Percentiles rank a stretch among this genome's conserved stretches.
These are phyloP conservation scores for Mormyrus proboscirostris DNA, from an alignment of 2,797 vertebrate genomes.

Conservation along the genomic window DNA sequence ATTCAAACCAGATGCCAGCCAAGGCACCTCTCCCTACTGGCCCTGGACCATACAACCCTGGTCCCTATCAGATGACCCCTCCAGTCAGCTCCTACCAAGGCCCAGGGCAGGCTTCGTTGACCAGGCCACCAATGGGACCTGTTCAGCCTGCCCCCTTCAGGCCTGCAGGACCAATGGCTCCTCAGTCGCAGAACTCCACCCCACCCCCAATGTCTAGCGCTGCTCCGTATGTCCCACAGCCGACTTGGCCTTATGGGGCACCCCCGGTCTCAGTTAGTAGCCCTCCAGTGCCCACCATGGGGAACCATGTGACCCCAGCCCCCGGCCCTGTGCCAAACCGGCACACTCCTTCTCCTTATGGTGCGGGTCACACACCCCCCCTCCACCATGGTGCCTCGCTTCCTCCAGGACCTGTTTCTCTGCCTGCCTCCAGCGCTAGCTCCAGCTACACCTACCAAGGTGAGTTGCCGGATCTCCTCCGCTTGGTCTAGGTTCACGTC, in stretches of 20 bases:
- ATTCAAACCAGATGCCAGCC: conserved; percentile 57
- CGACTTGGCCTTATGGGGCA: conserved; percentile 71
- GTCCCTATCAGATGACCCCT: conserved; percentile 63
- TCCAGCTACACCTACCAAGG: conserved; percentile 76
- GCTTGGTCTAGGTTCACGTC: not conserved
- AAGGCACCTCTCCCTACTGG: conserved; percentile 65
- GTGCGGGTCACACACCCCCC: conserved; percentile 50
- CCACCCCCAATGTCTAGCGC: conserved; percentile 59
- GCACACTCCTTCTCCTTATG: conserved; percentile 50
- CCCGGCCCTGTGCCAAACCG: conserved; percentile 46
- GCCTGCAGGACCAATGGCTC: conserved; percentile 50
- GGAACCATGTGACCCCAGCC: conserved; percentile 59
- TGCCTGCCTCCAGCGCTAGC: conserved; percentile 43
- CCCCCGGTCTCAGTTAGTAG: conserved; percentile 41
- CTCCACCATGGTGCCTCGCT: conserved; percentile 54
- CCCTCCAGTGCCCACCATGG: conserved; percentile 45
- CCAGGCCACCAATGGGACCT: conserved; percentile 60
- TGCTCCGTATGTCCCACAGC: conserved; percentile 59
- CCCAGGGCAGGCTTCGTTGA: conserved; percentile 60
- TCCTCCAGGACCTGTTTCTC: conserved; percentile 42
- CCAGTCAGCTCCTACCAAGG: conserved; percentile 61
- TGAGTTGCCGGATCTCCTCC: conserved; percentile 40
- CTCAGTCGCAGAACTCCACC: conserved; percentile 58
- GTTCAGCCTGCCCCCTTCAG: conserved; percentile 40
- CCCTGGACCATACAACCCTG: conserved; percentile 65